Evolutionary conservation across 1,140 invertebrate species (phyloP).

Genomic region (Drosophila auraria): DNA sequence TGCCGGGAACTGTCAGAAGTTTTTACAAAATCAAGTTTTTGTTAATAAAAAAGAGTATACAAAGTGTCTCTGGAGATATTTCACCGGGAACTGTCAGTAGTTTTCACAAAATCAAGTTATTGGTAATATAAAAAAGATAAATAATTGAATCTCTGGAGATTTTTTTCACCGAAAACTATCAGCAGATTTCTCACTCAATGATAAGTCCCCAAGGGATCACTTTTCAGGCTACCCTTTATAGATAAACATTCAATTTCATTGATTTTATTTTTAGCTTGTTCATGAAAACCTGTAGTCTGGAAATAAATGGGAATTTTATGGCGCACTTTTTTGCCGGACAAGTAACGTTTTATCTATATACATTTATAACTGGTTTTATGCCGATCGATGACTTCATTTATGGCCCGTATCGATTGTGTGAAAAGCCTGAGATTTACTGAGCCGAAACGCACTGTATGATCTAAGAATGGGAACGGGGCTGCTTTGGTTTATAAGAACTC

Average conservation of each 20-base stretch:
- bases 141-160: too few species aligned
- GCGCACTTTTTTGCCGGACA: slow-evolving; percentile 11
- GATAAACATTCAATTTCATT: not conserved
- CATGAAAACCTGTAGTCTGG: not conserved
- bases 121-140: too few species aligned
- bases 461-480: slow-evolving; percentile 5
- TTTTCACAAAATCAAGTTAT: too few species aligned
- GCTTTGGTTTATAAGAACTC: slow-evolving; percentile 18
- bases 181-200: not conserved
- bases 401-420: slow-evolving; percentile 19
- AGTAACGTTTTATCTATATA: slow-evolving; percentile 21
- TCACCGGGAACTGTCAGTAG: too few species aligned
- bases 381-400: slow-evolving; percentile 50
- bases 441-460: slow-evolving; percentile 39
- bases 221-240: too few species aligned
- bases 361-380: slow-evolving; percentile 36
- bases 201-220: not conserved
- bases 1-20: too few species aligned
- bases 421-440: slow-evolving; percentile 36
- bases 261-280: slow-evolving; percentile 3
- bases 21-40: too few species aligned
- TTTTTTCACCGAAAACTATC: not conserved
- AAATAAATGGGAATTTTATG: slow-evolving; percentile 21
- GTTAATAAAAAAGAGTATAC: too few species aligned
- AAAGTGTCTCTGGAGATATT: too few species aligned